These are phyloP conservation scores for Acanthacorydalis orientalis DNA, from an alignment of 2,888 invertebrate genomes.

Conservation along the genomic window DNA sequence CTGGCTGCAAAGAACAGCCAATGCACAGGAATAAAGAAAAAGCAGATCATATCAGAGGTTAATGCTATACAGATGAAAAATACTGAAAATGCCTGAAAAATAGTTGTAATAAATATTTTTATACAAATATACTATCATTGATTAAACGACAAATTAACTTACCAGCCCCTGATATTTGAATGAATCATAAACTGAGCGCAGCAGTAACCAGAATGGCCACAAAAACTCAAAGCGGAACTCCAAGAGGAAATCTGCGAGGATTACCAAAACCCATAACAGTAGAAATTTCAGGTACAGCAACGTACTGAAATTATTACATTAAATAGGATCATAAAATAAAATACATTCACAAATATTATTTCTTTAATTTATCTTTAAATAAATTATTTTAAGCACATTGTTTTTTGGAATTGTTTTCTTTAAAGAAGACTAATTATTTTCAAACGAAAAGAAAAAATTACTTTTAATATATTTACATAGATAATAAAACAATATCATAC, in stretches of 20 bases:
- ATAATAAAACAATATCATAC: no score
- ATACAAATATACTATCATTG: background rate
- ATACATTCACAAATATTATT: no score
- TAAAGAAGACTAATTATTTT: no score
- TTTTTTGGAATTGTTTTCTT: no score
- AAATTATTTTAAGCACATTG: no score
- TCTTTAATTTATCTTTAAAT: no score
- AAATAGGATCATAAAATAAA: no score
- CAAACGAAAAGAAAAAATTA: no score
- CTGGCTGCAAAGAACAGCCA: constrained; percentile 96
- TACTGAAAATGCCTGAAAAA: constrained; percentile 85
- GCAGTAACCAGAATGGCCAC: constrained; percentile 95
- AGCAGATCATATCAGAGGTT: constrained; percentile 96
- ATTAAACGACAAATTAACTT: no score
- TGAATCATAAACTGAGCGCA: constrained; percentile 91
- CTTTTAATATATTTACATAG: no score
- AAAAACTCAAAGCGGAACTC: constrained; percentile 98
- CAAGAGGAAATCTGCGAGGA: constrained; percentile 88
- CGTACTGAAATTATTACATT: constrained; percentile 41
- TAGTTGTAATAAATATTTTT: background rate
- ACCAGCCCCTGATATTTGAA: constrained; percentile 97
- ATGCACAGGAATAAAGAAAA: constrained; percentile 95
- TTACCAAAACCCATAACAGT: constrained; percentile 85
- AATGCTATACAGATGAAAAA: constrained; percentile 96
- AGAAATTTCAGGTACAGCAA: constrained; percentile 90